Evolutionary conservation across 2,113 vertebrate species (phyloP).

Genomic region (Phalacrocorax pelagicus): DNA sequence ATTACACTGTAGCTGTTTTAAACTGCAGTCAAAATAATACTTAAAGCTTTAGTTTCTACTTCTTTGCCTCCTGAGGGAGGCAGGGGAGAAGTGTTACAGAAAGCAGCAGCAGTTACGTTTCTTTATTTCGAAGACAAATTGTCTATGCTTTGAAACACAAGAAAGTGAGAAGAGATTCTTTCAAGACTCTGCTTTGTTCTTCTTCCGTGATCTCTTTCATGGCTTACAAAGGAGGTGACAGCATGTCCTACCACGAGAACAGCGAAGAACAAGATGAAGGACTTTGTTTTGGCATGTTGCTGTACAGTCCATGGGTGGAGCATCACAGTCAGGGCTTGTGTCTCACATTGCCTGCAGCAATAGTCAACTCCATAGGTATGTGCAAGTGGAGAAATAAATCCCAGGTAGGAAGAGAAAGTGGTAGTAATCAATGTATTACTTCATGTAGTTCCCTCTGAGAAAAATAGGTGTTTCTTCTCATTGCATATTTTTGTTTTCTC

Average conservation of each 20-base stretch:
- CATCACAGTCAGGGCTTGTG: not conserved
- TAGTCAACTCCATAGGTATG: not conserved
- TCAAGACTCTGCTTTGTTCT: slow-evolving; percentile 12
- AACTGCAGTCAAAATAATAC: not conserved
- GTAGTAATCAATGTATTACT: not conserved
- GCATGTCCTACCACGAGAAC: not conserved
- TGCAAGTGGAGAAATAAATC: not conserved
- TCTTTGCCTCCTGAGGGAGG: not conserved
- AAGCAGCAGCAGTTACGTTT: not conserved
- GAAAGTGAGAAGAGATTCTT: not conserved
- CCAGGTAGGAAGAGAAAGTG: not conserved
- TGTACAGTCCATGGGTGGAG: not conserved
- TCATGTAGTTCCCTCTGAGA: not conserved
- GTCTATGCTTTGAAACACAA: slow-evolving; percentile 19
- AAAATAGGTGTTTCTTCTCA: not conserved
- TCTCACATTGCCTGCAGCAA: not conserved
- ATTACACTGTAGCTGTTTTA: not conserved
- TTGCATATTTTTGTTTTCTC: fast-evolving
- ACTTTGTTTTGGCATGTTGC: not conserved
- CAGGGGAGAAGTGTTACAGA: not conserved
- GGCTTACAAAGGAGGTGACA: not conserved
- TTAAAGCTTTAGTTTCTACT: not conserved
- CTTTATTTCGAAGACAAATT: not conserved
- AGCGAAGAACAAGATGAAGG: not conserved
- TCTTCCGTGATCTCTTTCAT: not conserved